Evolutionary conservation across 2,113 vertebrate species (phyloP).

Genomic region (Onychorhynchus coronatus): DNA sequence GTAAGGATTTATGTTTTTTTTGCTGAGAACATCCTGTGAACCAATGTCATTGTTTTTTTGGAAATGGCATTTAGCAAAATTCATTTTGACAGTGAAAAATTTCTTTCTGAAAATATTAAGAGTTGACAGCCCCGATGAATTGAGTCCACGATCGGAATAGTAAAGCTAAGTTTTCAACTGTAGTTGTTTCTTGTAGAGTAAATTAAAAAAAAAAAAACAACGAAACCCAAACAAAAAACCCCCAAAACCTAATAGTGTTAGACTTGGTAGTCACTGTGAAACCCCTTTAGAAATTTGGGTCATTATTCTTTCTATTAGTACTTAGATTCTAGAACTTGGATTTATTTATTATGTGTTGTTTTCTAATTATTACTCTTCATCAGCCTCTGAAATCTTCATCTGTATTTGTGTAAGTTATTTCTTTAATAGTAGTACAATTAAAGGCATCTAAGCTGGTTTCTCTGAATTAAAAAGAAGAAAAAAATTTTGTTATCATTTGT

Average conservation of each 20-base stretch:
- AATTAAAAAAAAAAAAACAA: background rate
- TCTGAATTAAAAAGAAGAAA: background rate
- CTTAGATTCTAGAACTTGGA: background rate
- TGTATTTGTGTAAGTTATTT: background rate
- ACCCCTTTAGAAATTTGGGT: background rate
- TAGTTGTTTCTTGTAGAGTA: background rate
- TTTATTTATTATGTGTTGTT: background rate
- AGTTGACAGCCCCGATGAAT: background rate
- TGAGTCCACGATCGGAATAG: background rate
- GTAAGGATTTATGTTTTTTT: background rate
- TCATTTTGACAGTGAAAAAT: background rate
- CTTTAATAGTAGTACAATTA: background rate
- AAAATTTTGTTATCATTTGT: background rate
- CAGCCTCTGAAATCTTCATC: background rate
- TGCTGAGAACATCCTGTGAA: background rate
- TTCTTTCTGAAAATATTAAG: background rate
- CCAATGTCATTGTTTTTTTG: background rate
- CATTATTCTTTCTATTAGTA: background rate
- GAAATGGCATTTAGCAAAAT: background rate
- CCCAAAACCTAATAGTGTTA: background rate
- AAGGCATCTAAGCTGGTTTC: background rate
- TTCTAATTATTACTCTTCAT: background rate
- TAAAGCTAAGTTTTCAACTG: background rate
- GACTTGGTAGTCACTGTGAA: background rate
- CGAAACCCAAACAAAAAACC: too few relatives aligned